Base-by-base conservation (phyloP, 2,113 vertebrate genomes). In the Syngnathus scovelli region DNA sequence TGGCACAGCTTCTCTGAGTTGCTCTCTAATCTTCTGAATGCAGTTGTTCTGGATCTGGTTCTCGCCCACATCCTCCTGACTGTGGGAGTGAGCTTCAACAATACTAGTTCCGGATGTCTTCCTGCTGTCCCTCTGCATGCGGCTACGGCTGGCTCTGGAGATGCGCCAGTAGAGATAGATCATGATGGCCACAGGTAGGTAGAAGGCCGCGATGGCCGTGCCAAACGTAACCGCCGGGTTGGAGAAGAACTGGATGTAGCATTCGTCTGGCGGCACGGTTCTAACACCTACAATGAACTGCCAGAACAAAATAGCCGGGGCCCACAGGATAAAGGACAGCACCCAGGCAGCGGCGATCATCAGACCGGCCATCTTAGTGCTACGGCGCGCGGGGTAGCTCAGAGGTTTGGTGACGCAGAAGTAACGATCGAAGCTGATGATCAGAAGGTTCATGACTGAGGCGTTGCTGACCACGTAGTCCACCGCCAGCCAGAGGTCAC, bases 361-460 rank as follows among this genome's bases (percentile, higher is more conserved):
- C 91, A 98, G 89, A 3, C 95, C 96, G 0, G 97, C 97, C 95
- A 95, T 98, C 86, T 94, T 98, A 6, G 95, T 98, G 82, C 94
- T 99, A 73, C 97, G 77, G 77, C 90, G 94, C n/a, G 93, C 92
- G 0, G 97, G 97, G 41, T 99, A 99, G 0, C 92, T 95, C 78
- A 99, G 93, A 0, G 97, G 97, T 68, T 96, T 98, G 61, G 97
- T 99, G 83, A 99, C 95, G 19, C 97, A 98, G 85, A 99, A 99
- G 78, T 95, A 99, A 58, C 96, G 93, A 85, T 99, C 96, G 74
- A 99, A 99, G 85, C 97, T 98, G 77, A 99, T 99, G 56, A 99
- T 97, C 72, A 99, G 96, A 38, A 99, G 93, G 82, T 99, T 98
- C 97, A 99, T 98, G 43, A 98, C 96, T 0, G 97, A 99, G 41